Evolutionary conservation across 1,140 invertebrate species (phyloP), one percentile per base, ranked within the genome.

Genomic region (Psilanteris sp.): DNA sequence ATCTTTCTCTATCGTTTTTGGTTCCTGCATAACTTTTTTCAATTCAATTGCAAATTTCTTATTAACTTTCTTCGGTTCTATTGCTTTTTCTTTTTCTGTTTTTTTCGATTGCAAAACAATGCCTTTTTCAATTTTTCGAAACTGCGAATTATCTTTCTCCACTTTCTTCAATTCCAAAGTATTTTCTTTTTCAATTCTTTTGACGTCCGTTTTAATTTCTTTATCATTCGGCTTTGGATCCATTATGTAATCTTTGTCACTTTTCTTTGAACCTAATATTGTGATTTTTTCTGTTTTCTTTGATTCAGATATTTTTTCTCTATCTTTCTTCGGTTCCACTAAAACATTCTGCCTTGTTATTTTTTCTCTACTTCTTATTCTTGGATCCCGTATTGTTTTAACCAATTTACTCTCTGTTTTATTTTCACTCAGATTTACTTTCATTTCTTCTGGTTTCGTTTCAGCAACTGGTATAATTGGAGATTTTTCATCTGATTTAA

Each of bases 331-430:
- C 15, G 6, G 10, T 37, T 37, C 32, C 1, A 46, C 55, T 20
- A 27, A 22, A 2, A 9, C 0, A 31, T 20, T 31, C 9, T 46
- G 7, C 15, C 13, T 27, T 0, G 9, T n/a, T 7, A 13, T 18
- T 41, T 48, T 9, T 18, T 54, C 54, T 9, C 44, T 34, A 0
- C 34, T 3, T 27, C 46, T 31, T 18, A 70, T 44, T 61, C 54
- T 48, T 13, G 50, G 52, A 27, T 59, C 44, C 11, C 44, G 34
- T 1, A 14, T 29, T 3, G 29, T 14, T 24, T 29, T 26, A 20
- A 29, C 8, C 4, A 15, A 16, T 29, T 46, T 55, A 29, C 4
- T 14, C 31, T 52, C 26, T 14, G n/a, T 37, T 50, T 22, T 52
- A 41, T 4, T 10, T 2, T 41, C 36, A 13, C n/a, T 29, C 2